Conservation (phyloP, 37 sponge, comb jelly and placozoan species). For the Beroe forskalii region DNA sequence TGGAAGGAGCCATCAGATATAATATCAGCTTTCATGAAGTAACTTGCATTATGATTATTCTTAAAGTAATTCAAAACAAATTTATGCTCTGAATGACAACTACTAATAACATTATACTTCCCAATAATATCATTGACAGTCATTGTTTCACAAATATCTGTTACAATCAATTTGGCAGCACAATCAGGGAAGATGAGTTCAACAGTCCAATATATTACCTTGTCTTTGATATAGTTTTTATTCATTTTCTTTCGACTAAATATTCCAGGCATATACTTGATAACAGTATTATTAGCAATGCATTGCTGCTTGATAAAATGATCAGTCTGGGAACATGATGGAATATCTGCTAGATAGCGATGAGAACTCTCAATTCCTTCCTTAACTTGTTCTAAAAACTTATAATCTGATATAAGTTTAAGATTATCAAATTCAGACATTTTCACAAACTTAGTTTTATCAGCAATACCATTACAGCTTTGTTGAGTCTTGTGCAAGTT, state of each 20-base stretch:
- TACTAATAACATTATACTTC: neutral
- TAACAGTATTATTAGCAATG: slow-evolving; percentile 2
- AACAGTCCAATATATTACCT: neutral
- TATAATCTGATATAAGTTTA: slow-evolving; percentile 17
- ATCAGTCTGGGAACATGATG: no score
- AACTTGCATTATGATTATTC: neutral
- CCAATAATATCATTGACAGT: neutral
- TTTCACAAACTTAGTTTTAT: slow-evolving; percentile 14
- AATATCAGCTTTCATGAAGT: neutral
- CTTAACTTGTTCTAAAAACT: neutral
- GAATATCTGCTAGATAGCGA: neutral
- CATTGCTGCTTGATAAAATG: neutral
- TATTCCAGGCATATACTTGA: neutral
- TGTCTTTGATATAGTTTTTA: slow-evolving; percentile 3
- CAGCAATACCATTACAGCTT: neutral
- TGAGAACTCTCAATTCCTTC: slow-evolving; percentile 5
- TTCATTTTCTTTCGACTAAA: neutral
- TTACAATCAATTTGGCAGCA: neutral
- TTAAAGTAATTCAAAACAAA: neutral
- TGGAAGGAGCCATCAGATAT: neutral
- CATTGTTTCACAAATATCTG: neutral
- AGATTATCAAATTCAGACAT: slow-evolving; percentile 38
- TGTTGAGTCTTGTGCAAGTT: neutral
- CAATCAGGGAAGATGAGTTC: slow-evolving; percentile 2
- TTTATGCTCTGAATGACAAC: neutral